Evolutionary conservation across 2,888 invertebrate genomes (phyloP).

Genomic region (Dermolepida albohirtum): DNA sequence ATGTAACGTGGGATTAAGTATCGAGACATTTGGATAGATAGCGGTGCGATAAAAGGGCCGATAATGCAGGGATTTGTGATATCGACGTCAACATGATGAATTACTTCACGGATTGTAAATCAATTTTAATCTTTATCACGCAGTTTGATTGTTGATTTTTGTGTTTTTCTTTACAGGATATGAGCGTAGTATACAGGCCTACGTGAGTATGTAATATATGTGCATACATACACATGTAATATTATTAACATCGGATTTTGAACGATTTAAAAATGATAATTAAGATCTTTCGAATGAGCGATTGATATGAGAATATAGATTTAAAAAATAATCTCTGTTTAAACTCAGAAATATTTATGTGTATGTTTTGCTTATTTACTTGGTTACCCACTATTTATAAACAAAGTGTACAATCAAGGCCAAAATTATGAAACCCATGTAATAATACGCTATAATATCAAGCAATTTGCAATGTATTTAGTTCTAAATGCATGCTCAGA

Average conservation of each 20-base stretch:
- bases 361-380: background rate
- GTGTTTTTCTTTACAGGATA: constrained; percentile 28
- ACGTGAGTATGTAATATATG: constrained; percentile 13
- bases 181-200: constrained; percentile 9
- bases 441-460: too few species aligned
- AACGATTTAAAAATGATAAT: constrained; percentile 29
- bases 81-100: constrained; percentile 66
- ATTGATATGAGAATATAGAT: constrained; percentile 33
- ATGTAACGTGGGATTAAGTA: constrained; percentile 60
- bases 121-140: constrained; percentile 64
- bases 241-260: constrained; percentile 13
- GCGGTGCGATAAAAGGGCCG: constrained; percentile 63
- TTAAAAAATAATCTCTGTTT: constrained; percentile 27
- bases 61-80: constrained; percentile 66
- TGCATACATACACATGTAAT: background rate
- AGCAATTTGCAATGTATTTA: too few species aligned
- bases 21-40: constrained; percentile 62
- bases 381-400: constrained; percentile 2
- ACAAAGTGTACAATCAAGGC: too few species aligned
- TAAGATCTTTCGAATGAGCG: constrained; percentile 37
- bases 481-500: too few species aligned
- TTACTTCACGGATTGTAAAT: constrained; percentile 66
- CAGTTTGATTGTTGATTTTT: constrained; percentile 58
- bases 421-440: too few species aligned
- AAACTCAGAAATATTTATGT: constrained; percentile 14